phyloP scores from a whole-genome alignment of 2,113 vertebrate genomes.

The Typhlomys cinereus region DNA sequence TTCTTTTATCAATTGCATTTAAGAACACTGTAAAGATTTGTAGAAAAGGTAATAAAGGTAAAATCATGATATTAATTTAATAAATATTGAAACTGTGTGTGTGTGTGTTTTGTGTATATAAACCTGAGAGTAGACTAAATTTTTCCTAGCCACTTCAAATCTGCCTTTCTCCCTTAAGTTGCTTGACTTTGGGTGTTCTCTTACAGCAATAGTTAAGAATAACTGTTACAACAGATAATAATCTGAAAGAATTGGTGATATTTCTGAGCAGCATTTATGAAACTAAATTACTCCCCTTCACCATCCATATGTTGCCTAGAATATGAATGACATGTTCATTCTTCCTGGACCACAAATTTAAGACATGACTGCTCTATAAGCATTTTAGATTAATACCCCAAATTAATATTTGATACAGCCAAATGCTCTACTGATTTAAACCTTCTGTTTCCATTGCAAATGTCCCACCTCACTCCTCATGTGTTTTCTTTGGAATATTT shows the following conservation, averaged over 20 bases:
- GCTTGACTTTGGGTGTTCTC: not conserved
- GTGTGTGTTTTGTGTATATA: not conserved
- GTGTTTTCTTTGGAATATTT: constrained; percentile 23
- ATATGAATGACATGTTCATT: not conserved
- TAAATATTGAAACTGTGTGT: not conserved
- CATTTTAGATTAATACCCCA: constrained; percentile 31
- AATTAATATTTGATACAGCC: constrained; percentile 56
- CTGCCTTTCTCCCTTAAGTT: not conserved
- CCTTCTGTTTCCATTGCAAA: not conserved
- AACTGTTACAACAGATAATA: not conserved
- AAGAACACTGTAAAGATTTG: no score
- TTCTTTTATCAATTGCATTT: no score
- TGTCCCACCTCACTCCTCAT: not conserved
- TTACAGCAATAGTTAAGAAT: not conserved
- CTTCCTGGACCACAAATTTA: not conserved
- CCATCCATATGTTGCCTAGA: not conserved
- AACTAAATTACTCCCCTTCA: not conserved
- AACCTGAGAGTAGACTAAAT: no score
- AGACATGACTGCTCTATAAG: constrained; percentile 33
- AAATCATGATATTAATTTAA: not conserved
- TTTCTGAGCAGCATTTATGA: not conserved
- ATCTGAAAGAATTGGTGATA: not conserved
- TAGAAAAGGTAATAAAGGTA: no score
- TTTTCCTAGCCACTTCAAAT: not conserved
- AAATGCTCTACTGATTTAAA: constrained; percentile 46